Base-by-base conservation (phyloP, 2,113 vertebrate genomes). In the Proterorhinus semilunaris region DNA sequence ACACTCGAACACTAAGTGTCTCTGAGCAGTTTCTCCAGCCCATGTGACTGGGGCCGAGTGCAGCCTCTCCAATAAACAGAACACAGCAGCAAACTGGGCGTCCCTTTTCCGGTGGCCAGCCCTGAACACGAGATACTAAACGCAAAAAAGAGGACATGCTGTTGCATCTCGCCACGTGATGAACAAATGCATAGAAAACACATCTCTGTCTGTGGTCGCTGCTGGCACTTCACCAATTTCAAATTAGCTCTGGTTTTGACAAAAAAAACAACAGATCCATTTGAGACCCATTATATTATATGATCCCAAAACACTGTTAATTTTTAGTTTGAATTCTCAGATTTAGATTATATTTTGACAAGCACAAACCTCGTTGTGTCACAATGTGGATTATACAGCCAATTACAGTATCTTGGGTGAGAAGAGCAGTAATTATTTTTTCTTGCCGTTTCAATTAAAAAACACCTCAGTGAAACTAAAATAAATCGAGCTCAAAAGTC, bases 161-260 rank as follows among this genome's bases (percentile, higher is more conserved):
- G 62, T 16, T 44, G 10, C 3, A 13, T 1, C 61, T 21, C 8
- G 27, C 27, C 55, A 42, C 13, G 55, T 58, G 55, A 36, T 42
- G 21, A 47, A 1, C 44, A 50, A 55, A 62, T 74, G 65, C 59
- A 71, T 51, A 75, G 5, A 75, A 69, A 76, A 59, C 36, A 66
- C n/a, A 27, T 15, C 0, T 50, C 62, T 78, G 62, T 50, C 62
- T 65, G 17, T 27, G 17, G 53, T 3, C 4, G 8, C 16, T 17
- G 16, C 36, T 66, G 65, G 74, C 61, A 61, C 36, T 27, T 65
- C 55, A 80, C 64, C 47, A 6, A 5, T 48, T 45, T 59, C 2
- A 13, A 10, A 12, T 8, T 49, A 16, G 53, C 17, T 51, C 46
- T 46, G 64, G 53, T 51, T 50, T 1, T 12, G 12, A 49, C 9